Percentiles rank a stretch among this genome's conserved stretches.
Evolutionary conservation across 2,797 vertebrate genomes (phyloP).

Genomic region (Ptychadena robeensis): DNA sequence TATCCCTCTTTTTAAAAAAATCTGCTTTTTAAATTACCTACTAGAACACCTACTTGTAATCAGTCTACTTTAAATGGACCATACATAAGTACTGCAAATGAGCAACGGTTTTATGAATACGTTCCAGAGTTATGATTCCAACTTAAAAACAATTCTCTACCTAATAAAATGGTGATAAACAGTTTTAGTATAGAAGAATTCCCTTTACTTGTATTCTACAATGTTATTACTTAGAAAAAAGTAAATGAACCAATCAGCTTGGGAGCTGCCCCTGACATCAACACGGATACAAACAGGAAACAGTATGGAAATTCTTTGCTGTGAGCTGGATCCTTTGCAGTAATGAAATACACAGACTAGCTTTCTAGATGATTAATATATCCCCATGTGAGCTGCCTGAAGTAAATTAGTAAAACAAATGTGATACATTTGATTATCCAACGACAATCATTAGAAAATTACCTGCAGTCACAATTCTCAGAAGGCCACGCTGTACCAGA

Average conservation of each 20-base stretch:
- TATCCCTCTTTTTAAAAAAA: too few species aligned
- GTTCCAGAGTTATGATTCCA: too few species aligned
- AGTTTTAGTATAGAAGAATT: too few species aligned
- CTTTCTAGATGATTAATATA: slow-evolving; percentile 86
- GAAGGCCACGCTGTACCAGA: slow-evolving; percentile 72
- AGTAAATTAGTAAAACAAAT: slow-evolving; percentile 83
- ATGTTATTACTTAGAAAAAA: slow-evolving; percentile 67
- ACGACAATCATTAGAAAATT: slow-evolving; percentile 86
- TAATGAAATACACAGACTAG: slow-evolving; percentile 78
- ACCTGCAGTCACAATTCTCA: slow-evolving; percentile 82
- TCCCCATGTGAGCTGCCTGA: slow-evolving; percentile 80
- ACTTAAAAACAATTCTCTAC: too few species aligned
- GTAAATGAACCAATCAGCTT: slow-evolving; percentile 81
- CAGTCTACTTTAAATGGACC: too few species aligned
- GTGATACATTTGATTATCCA: slow-evolving; percentile 86
- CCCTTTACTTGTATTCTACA: neutral
- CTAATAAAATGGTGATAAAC: too few species aligned
- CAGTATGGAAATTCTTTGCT: slow-evolving; percentile 78
- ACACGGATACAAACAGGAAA: slow-evolving; percentile 73
- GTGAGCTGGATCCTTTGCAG: slow-evolving; percentile 73
- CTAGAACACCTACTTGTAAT: too few species aligned
- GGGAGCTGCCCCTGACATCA: slow-evolving; percentile 80
- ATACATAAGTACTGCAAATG: too few species aligned
- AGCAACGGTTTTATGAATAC: too few species aligned
- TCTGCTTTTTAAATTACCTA: too few species aligned